Base-by-base conservation (phyloP, 2,888 invertebrate genomes). In the Ceriagrion tenellum region DNA sequence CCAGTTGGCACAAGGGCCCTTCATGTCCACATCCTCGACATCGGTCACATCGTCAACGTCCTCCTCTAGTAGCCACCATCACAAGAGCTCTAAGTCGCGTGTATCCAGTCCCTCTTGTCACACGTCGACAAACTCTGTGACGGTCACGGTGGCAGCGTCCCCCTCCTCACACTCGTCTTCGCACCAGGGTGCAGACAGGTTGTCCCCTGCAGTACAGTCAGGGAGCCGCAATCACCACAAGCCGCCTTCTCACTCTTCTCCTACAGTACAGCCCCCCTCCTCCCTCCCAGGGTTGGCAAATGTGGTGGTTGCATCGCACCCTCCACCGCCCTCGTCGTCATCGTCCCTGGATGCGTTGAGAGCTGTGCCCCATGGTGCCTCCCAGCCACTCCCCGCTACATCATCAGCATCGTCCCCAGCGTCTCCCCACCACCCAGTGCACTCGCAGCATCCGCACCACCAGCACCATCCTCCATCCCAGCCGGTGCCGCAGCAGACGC, bases 341-440 rank as follows among this genome's bases (percentile, higher is more conserved):
- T 98, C 97, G 96, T 98, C 98, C 0, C 97, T 98, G 96, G 98
- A 98, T 96, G 98, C 98, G 95, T 97, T 98, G 95, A 97, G 95
- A 30, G 55, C 69, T 55, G 74, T 90, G 47, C 90, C 95, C 47
- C 95, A 95, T 81, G 93, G 93, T 20, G 95, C 95, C 16, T 88
- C 90, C 6, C 95, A 95, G 81, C 93, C 93, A 26, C 69, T 93
- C 30, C 93, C 93, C 1, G 93, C 93, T 3, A 93, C 93, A n/a
- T 93, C 93, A 1, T 93, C 93, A 3, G 93, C 93, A 23, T 93
- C 93, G 13, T 93, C 93, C 47, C 93, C 93, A 47, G 93, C 93
- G 16, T 93, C 93, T 63, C 95, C 88, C 35, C 95, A 95, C 26
- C 93, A 93, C 69, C 93, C 93, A 2, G 47, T 93, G 26, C 93